phyloP scores from a whole-genome alignment of 2,888 invertebrate species.

The Pammene fasciana region DNA sequence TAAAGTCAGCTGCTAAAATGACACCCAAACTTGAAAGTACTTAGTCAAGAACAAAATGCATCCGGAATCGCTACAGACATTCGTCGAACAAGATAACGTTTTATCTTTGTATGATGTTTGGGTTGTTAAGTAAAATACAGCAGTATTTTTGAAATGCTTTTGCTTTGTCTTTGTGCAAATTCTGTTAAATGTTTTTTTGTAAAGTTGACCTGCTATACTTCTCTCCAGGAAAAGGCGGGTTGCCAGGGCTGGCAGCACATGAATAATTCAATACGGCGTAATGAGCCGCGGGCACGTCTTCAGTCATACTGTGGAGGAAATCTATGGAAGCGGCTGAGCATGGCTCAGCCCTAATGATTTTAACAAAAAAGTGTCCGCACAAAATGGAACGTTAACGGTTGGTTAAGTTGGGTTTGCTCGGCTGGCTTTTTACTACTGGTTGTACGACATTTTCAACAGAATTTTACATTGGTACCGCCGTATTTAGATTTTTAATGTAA shows the following conservation, averaged over 20 bases:
- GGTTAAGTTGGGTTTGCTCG: slow-evolving; percentile 33
- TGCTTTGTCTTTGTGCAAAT: neutral
- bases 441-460: neutral
- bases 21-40: slow-evolving; percentile 5
- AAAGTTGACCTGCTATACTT: slow-evolving; percentile 33
- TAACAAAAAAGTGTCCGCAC: slow-evolving; percentile 52
- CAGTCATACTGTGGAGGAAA: slow-evolving; percentile 59
- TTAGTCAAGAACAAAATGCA: slow-evolving; percentile 1
- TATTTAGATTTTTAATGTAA: neutral
- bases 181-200: slow-evolving; percentile 24
- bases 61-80: neutral
- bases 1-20: slow-evolving; percentile 16
- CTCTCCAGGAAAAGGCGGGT: slow-evolving; percentile 40
- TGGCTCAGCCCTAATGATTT: slow-evolving; percentile 56
- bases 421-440: slow-evolving; percentile 24
- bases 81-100: neutral
- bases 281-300: slow-evolving; percentile 74
- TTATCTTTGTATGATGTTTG: neutral
- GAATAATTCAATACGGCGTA: slow-evolving; percentile 77
- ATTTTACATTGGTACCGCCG: too few relatives aligned
- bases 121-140: neutral
- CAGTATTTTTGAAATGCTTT: neutral
- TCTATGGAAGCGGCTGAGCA: slow-evolving; percentile 53
- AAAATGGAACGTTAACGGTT: slow-evolving; percentile 47
- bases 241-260: slow-evolving; percentile 59